Conservation (phyloP, 2,888 invertebrate species). For the Plusia festucae region DNA sequence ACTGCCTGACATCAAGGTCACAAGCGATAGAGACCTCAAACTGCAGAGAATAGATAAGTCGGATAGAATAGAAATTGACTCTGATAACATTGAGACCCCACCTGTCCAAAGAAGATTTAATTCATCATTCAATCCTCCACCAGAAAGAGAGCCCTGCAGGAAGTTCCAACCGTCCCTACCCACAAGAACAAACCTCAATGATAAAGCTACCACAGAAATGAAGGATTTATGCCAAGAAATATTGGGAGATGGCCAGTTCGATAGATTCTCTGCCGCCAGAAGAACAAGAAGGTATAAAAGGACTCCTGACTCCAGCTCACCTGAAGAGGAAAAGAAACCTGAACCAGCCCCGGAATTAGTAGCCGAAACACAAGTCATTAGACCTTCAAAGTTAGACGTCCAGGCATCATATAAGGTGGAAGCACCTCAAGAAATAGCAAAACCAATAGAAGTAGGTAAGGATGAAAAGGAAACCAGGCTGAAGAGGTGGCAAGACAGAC, state of each 20-base stretch:
- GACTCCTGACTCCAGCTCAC: conserved; percentile 89
- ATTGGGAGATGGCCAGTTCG: conserved; percentile 94
- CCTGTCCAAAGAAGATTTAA: conserved; percentile 92
- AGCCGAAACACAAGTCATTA: conserved; percentile 87
- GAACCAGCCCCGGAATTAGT: conserved; percentile 80
- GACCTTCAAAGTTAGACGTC: conserved; percentile 86
- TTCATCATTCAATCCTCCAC: conserved; percentile 88
- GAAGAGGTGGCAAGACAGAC: conserved; percentile 92
- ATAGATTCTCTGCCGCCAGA: conserved; percentile 94
- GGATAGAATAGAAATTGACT: conserved; percentile 95
- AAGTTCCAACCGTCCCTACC: conserved; percentile 83
- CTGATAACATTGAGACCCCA: conserved; percentile 97
- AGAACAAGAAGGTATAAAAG: conserved; percentile 95
- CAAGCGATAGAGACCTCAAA: conserved; percentile 68
- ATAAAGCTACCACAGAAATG: conserved; percentile 80
- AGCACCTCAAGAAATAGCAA: conserved; percentile 75
- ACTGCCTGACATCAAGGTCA: conserved; percentile 82
- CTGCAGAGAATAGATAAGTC: conserved; percentile 67
- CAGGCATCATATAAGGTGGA: conserved; percentile 87
- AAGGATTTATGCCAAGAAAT: conserved; percentile 86
- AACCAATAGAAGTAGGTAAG: conserved; percentile 76
- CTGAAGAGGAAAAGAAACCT: conserved; percentile 88
- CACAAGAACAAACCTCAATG: conserved; percentile 64
- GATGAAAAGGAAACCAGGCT: conserved; percentile 90
- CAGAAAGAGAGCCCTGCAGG: conserved; percentile 90